Evolutionary conservation across 2,888 invertebrate species (phyloP).

Genomic region (Eumacrocentrus americanus): DNA sequence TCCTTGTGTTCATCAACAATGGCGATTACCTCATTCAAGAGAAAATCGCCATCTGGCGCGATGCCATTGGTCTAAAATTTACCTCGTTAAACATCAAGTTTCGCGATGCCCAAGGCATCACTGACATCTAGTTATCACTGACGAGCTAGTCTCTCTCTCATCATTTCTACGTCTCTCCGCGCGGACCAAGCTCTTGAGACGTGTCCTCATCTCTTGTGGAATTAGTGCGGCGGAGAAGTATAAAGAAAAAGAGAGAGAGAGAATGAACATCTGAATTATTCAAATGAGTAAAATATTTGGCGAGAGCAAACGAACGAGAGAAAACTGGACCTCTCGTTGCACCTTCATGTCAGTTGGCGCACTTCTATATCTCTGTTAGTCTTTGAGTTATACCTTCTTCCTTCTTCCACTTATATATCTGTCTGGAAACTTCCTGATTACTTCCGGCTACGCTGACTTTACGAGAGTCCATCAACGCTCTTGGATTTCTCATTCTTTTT

Average conservation of each 20-base stretch:
- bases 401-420: not conserved
- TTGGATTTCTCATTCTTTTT: slow-evolving; percentile 6
- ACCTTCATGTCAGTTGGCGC: not conserved
- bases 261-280: slow-evolving; percentile 38
- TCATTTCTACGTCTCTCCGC: slow-evolving; percentile 39
- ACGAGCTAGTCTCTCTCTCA: slow-evolving; percentile 27
- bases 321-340: slow-evolving; percentile 15
- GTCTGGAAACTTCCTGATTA: slow-evolving; percentile 26
- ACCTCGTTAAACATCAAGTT: slow-evolving; percentile 37
- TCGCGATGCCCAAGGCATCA: slow-evolving; percentile 17
- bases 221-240: slow-evolving; percentile 23
- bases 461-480: not conserved
- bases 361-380: slow-evolving; percentile 22
- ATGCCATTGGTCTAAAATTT: slow-evolving; percentile 32
- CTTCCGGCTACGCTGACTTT: not conserved
- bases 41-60: slow-evolving; percentile 28
- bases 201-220: slow-evolving; percentile 31
- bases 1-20: slow-evolving; percentile 12
- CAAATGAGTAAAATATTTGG: slow-evolving; percentile 40
- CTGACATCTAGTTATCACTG: slow-evolving; percentile 28
- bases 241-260: slow-evolving; percentile 8
- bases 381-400: slow-evolving; percentile 1
- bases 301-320: slow-evolving; percentile 27
- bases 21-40: not conserved
- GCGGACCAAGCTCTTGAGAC: slow-evolving; percentile 1